These are phyloP conservation scores for Limnothrissa miodon DNA, from an alignment of 2,113 vertebrate species.

Conservation along the genomic window DNA sequence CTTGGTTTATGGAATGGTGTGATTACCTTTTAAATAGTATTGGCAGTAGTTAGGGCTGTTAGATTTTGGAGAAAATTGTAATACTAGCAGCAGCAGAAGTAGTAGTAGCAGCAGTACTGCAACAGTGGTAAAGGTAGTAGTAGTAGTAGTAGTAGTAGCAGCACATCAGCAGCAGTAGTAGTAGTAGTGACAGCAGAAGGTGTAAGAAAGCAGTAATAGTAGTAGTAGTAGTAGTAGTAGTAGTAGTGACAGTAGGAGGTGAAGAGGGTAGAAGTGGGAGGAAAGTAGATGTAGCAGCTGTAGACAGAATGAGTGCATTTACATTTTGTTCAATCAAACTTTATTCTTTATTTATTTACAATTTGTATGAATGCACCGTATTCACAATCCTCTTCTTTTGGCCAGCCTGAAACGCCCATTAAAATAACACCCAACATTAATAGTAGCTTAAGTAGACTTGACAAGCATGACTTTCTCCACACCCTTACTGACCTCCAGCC, in stretches of 20 bases:
- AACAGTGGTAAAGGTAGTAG: no score
- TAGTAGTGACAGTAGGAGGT: neutral
- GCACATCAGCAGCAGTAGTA: neutral
- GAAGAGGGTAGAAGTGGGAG: neutral
- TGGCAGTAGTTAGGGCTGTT: no score
- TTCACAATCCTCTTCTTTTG: neutral
- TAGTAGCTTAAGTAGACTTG: neutral
- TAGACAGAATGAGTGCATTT: no score
- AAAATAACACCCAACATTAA: neutral
- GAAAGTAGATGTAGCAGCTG: no score
- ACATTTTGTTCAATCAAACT: neutral
- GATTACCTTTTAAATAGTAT: no score
- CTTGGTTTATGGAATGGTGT: neutral
- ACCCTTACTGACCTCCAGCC: neutral
- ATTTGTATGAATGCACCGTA: neutral
- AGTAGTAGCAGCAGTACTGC: neutral
- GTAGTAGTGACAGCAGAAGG: neutral
- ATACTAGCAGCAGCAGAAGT: neutral
- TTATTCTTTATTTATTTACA: neutral
- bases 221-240: neutral
- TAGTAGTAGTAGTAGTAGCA: neutral
- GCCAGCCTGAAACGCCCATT: neutral
- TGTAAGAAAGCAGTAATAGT: neutral
- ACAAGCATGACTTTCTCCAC: constrained; percentile 11
- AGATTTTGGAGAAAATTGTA: no score